Percentiles rank a stretch among this genome's conserved stretches.
Conservation (phyloP, 1,140 invertebrate species). For the Radopholus similis region DNA sequence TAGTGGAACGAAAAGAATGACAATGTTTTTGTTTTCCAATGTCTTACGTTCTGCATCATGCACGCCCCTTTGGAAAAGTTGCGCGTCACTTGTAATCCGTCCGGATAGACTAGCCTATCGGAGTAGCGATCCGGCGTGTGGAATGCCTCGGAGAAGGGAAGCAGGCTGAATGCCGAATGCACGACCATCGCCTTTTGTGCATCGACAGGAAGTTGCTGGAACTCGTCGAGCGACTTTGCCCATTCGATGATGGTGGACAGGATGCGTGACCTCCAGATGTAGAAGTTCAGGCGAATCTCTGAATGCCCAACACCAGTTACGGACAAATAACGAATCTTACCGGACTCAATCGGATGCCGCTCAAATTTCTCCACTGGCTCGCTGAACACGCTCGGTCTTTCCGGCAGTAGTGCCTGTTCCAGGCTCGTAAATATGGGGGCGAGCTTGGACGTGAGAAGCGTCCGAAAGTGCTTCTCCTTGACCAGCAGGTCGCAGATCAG, state of each 20-base stretch:
- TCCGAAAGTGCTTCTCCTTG: constrained; percentile 45
- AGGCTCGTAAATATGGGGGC: constrained; percentile 41
- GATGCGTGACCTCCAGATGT: constrained; percentile 51
- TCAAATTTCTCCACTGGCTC: constrained; percentile 19
- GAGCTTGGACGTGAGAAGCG: constrained; percentile 36
- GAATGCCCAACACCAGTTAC: too few relatives aligned
- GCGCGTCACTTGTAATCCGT: constrained; percentile 37
- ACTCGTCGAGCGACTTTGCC: constrained; percentile 45
- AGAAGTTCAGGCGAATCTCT: constrained; percentile 42
- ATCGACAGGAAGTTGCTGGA: constrained; percentile 20
- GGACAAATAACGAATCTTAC: too few relatives aligned
- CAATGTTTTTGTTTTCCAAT: too few relatives aligned
- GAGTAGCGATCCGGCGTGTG: constrained; percentile 50
- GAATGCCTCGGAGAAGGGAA: constrained; percentile 52
- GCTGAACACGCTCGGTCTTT: neutral
- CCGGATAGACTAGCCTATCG: constrained; percentile 47
- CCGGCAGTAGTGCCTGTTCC: constrained; percentile 33
- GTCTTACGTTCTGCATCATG: constrained; percentile 41
- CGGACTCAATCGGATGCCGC: constrained; percentile 19
- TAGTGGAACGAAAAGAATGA: too few relatives aligned
- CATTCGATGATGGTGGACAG: constrained; percentile 48
- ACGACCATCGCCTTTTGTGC: constrained; percentile 37
- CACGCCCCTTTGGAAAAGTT: constrained; percentile 42
- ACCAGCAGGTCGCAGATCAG: constrained; percentile 24
- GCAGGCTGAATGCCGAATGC: constrained; percentile 44